Conservation (phyloP, 2,113 vertebrate genomes). For the Cynopterus brachyotis region DNA sequence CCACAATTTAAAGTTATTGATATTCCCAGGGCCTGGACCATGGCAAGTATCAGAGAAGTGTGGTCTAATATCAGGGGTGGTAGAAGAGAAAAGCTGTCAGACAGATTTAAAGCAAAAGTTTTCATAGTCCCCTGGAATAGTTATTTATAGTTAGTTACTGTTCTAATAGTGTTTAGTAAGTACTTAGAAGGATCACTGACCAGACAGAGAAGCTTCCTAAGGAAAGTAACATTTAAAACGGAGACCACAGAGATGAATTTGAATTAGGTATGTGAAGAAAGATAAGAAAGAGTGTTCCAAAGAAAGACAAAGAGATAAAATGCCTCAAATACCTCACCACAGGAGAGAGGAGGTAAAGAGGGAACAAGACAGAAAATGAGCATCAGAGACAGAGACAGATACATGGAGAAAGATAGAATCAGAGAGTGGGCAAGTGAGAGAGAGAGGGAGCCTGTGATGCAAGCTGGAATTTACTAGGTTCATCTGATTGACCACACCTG, state of each 20-base stretch:
- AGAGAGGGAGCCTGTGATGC: not conserved
- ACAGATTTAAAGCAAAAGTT: not conserved
- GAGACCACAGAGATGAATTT: not conserved
- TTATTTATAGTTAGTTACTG: not conserved
- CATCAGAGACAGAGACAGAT: not conserved
- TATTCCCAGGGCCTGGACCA: not conserved
- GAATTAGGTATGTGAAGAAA: not conserved
- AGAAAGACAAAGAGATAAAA: not conserved
- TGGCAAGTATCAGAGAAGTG: not conserved
- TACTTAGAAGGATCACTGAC: not conserved
- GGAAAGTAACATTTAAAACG: not conserved
- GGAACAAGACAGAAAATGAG: not conserved
- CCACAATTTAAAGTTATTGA: not conserved
- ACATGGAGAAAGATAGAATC: no score
- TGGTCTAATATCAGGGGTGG: not conserved
- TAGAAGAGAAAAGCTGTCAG: not conserved
- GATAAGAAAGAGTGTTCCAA: not conserved
- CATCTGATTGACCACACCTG: constrained; percentile 85
- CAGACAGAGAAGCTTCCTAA: not conserved
- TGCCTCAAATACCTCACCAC: not conserved
- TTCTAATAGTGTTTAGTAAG: not conserved
- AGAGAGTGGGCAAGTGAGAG: no score
- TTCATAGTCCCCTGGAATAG: not conserved
- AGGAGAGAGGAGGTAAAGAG: not conserved
- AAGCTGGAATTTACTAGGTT: constrained; percentile 87